phyloP scores from a whole-genome alignment of 2,888 invertebrate species.

The Serripes groenlandicus region DNA sequence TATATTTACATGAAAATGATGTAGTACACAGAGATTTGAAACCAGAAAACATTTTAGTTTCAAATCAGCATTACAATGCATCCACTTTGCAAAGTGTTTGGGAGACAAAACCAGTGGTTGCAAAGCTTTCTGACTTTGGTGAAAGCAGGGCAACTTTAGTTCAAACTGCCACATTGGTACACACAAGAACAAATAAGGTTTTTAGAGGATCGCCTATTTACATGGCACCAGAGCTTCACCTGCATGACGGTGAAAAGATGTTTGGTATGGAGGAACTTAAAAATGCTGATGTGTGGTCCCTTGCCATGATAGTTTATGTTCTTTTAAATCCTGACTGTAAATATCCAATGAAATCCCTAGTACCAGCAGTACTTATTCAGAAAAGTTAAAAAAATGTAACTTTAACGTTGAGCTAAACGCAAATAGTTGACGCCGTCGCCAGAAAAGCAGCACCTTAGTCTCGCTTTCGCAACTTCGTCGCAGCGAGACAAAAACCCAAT shows the following conservation, averaged over 20 bases:
- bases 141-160: slow-evolving; percentile 16
- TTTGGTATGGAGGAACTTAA: slow-evolving; percentile 2
- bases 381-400: too few species aligned
- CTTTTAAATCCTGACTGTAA: slow-evolving; percentile 23
- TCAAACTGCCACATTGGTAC: slow-evolving; percentile 12
- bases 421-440: too few species aligned
- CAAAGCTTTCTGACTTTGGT: slow-evolving; percentile 26
- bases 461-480: too few species aligned
- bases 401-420: too few species aligned
- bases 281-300: slow-evolving; percentile 13
- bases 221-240: slow-evolving; percentile 28
- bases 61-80: slow-evolving; percentile 18
- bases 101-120: slow-evolving; percentile 16
- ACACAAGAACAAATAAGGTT: slow-evolving; percentile 20
- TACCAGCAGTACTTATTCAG: too few species aligned
- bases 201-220: slow-evolving; percentile 20
- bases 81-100: background rate
- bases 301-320: slow-evolving; percentile 19
- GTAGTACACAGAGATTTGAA: slow-evolving; percentile 27
- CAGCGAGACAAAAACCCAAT: too few species aligned
- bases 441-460: too few species aligned
- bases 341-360: slow-evolving; percentile 1
- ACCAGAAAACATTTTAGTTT: slow-evolving; percentile 23
- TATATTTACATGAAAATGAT: slow-evolving; percentile 18
- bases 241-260: background rate